Evolutionary conservation across 2,113 vertebrate genomes (phyloP).

Genomic region (Protobothrops flavoviridis): DNA sequence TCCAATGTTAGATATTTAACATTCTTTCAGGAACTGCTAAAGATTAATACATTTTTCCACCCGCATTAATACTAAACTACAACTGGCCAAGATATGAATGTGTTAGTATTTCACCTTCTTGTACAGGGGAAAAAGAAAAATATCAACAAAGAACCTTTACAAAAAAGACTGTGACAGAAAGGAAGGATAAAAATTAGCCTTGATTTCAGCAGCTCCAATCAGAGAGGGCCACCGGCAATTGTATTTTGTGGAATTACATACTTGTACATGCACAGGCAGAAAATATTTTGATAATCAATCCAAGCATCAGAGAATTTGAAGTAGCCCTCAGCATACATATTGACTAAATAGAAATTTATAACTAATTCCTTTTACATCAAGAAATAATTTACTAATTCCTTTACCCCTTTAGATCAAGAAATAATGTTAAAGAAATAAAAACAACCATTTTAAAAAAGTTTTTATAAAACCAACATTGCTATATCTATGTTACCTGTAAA

Average conservation of each 20-base stretch:
- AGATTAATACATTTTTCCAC: neutral
- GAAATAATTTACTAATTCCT: constrained; percentile 1
- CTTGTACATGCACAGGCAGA: neutral
- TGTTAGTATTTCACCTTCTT: neutral
- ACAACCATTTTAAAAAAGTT: constrained; percentile 20
- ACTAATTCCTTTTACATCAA: neutral
- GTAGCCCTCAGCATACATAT: neutral
- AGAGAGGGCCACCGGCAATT: constrained; percentile 35
- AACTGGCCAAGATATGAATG: neutral
- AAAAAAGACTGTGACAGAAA: neutral
- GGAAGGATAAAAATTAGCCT: rapidly evolving
- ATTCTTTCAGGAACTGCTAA: neutral
- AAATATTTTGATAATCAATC: neutral
- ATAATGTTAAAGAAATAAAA: neutral
- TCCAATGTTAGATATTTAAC: neutral
- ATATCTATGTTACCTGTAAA: neutral
- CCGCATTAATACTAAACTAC: neutral
- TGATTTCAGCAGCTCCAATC: constrained; percentile 53
- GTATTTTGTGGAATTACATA: neutral
- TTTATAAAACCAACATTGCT: constrained; percentile 38
- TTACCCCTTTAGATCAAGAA: neutral
- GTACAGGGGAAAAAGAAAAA: neutral
- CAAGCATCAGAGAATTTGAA: neutral
- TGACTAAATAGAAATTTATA: neutral
- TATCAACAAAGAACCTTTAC: neutral